Conservation (phyloP, 2,888 invertebrate species). For the Temnothorax rugatulus region DNA sequence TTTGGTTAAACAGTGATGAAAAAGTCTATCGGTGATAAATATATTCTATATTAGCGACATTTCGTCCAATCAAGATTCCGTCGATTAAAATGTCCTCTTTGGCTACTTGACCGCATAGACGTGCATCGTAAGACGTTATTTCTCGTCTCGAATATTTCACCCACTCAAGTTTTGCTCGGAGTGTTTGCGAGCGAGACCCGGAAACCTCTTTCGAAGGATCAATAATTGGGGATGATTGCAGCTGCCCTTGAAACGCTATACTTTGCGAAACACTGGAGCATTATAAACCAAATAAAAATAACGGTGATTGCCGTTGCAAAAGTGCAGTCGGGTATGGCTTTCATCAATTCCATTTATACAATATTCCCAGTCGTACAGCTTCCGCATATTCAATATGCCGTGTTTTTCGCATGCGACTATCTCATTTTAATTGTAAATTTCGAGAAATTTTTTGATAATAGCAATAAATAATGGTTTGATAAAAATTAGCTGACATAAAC, state of each 20-base stretch:
- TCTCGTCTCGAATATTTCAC: slow-evolving; percentile 67
- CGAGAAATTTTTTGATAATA: background rate
- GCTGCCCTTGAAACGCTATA: slow-evolving; percentile 80
- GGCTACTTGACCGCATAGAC: background rate
- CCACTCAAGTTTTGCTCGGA: slow-evolving; percentile 77
- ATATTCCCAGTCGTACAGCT: background rate
- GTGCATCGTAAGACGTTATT: slow-evolving; percentile 31
- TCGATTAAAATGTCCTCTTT: background rate
- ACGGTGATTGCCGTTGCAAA: background rate
- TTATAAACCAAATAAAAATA: slow-evolving; percentile 19
- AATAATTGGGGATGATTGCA: slow-evolving; percentile 81
- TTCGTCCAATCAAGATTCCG: background rate
- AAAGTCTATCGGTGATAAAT: background rate
- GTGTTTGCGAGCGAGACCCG: slow-evolving; percentile 76
- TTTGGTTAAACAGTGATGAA: background rate
- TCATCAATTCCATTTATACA: background rate
- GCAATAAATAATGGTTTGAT: background rate
- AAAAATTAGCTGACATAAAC: background rate
- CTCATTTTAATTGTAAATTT: slow-evolving; percentile 16
- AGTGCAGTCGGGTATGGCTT: background rate
- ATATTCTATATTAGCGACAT: background rate
- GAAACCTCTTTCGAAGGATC: slow-evolving; percentile 80
- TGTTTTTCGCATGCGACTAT: background rate
- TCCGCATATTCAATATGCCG: background rate
- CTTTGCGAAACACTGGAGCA: slow-evolving; percentile 51